Evolutionary conservation across 2,797 vertebrate genomes (phyloP).

Genomic region (Lepilemur septentrionalis): DNA sequence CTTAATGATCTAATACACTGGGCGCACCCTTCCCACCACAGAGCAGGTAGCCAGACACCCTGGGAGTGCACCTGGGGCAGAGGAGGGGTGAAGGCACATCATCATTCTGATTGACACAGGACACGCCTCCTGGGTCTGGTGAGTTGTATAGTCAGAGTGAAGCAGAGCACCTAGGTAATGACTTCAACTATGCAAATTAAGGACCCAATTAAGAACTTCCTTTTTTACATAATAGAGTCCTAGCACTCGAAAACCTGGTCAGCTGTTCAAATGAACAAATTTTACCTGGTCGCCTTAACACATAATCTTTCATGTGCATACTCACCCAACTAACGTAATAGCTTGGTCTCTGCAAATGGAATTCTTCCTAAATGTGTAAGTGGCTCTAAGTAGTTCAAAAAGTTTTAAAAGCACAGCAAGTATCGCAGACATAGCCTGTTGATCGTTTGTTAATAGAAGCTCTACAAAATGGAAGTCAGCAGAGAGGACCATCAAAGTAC

Average conservation of each 20-base stretch:
- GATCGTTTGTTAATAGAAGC: conserved; percentile 81
- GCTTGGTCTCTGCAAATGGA: conserved; percentile 36
- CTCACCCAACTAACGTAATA: conserved; percentile 18
- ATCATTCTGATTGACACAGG: neutral
- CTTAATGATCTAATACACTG: accelerated
- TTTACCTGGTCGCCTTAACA: conserved; percentile 53
- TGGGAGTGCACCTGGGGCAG: neutral
- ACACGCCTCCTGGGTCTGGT: neutral
- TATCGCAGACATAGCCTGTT: conserved; percentile 73
- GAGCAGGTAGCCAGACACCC: neutral
- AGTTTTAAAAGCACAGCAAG: conserved; percentile 73
- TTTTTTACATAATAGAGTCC: conserved; percentile 23
- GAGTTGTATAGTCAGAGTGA: neutral
- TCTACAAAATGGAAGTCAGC: conserved; percentile 78
- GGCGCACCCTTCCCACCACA: neutral
- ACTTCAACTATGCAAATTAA: conserved; percentile 44
- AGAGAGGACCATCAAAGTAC: conserved; percentile 81
- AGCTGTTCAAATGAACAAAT: conserved; percentile 42
- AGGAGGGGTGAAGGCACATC: neutral
- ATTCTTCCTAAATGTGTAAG: conserved; percentile 61
- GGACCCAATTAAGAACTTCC: conserved; percentile 17
- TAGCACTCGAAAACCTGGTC: neutral
- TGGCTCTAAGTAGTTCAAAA: conserved; percentile 53
- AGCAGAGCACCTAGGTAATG: neutral
- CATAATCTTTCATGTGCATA: conserved; percentile 42